phyloP scores from a whole-genome alignment of 2,113 vertebrate genomes.

The Nannospalax galili region DNA sequence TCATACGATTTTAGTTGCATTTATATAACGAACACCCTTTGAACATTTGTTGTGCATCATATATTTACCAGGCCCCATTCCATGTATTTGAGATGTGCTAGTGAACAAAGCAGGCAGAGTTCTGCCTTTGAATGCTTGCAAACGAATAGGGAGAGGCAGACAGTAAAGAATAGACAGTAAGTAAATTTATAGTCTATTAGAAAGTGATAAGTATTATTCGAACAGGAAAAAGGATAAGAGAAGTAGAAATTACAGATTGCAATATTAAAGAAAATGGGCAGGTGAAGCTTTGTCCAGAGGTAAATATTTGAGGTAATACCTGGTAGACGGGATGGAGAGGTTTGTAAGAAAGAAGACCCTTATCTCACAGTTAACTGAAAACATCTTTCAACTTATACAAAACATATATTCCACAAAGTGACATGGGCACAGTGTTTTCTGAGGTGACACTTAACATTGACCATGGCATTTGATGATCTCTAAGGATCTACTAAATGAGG shows the following conservation, averaged over 20 bases:
- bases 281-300: background rate
- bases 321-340: background rate
- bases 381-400: conserved; percentile 27
- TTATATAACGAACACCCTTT: background rate
- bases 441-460: background rate
- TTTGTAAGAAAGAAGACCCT: background rate
- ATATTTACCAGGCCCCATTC: background rate
- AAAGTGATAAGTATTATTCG: background rate
- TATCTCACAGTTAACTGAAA: conserved; percentile 15
- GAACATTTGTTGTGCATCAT: background rate
- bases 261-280: background rate
- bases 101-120: background rate
- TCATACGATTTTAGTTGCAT: background rate
- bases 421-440: conserved; percentile 2
- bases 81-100: background rate
- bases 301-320: background rate
- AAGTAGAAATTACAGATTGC: background rate
- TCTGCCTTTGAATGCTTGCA: conserved; percentile 26
- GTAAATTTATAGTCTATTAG: background rate
- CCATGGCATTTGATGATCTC: background rate
- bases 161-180: background rate
- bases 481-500: background rate
- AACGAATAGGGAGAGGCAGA: background rate
- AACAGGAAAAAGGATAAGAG: background rate
- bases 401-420: background rate